Evolutionary conservation across 2,113 vertebrate genomes (phyloP).

Genomic region (Poeciliopsis occidentalis): DNA sequence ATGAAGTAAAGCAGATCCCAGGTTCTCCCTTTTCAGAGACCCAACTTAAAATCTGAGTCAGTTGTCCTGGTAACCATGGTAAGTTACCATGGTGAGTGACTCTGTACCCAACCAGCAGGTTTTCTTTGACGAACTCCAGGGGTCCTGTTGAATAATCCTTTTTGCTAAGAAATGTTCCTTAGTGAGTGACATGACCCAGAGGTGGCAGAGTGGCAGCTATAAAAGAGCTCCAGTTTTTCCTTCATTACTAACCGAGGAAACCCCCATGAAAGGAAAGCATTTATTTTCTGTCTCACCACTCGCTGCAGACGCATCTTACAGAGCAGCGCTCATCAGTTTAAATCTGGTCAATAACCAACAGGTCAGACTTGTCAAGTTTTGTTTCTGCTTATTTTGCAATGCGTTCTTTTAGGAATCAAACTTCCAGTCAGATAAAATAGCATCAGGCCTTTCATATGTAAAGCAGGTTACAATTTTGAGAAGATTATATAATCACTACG

Average conservation of each 20-base stretch:
- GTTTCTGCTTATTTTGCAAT: too few species aligned
- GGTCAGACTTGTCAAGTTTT: background rate
- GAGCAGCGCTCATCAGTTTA: too few species aligned
- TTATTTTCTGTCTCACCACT: background rate
- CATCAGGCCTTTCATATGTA: too few species aligned
- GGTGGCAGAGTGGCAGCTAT: background rate
- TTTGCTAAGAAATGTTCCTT: background rate
- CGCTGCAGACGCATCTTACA: background rate
- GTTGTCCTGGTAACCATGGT: background rate
- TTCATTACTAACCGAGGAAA: background rate
- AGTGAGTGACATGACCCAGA: background rate
- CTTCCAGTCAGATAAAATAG: too few species aligned
- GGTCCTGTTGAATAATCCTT: background rate
- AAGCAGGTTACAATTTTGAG: too few species aligned
- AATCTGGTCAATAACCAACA: background rate
- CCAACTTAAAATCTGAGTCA: too few species aligned
- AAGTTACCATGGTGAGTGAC: constrained; percentile 2
- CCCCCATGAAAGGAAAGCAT: background rate
- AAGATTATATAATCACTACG: too few species aligned
- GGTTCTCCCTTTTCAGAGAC: background rate
- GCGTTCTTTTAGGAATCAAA: too few species aligned
- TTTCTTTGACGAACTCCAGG: background rate
- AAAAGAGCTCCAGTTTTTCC: background rate
- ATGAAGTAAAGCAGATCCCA: background rate
- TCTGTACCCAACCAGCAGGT: background rate